Evolutionary conservation across 2,888 invertebrate species (phyloP).

Genomic region (Caenorhabditis angaria): DNA sequence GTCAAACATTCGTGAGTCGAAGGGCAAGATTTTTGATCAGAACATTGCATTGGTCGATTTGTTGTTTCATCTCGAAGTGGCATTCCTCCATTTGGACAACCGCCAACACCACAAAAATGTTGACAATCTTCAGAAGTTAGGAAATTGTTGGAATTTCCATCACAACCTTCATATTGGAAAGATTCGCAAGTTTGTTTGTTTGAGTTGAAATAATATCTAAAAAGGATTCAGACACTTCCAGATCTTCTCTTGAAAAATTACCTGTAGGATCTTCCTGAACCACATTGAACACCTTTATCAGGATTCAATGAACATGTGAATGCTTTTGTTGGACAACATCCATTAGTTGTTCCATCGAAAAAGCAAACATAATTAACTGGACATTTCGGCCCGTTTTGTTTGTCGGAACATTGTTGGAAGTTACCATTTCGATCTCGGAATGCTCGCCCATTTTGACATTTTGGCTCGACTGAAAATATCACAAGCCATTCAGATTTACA

Average conservation of each 20-base stretch:
- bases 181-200: slow-evolving; percentile 66
- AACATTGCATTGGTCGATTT: slow-evolving; percentile 60
- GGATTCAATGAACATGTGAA: slow-evolving; percentile 67
- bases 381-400: slow-evolving; percentile 57
- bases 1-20: slow-evolving; percentile 64
- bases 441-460: slow-evolving; percentile 65
- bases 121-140: slow-evolving; percentile 63
- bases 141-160: slow-evolving; percentile 68
- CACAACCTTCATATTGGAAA: slow-evolving; percentile 69
- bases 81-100: slow-evolving; percentile 69
- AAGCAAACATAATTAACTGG: slow-evolving; percentile 66
- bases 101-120: slow-evolving; percentile 68
- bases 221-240: not conserved
- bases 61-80: slow-evolving; percentile 60
- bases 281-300: slow-evolving; percentile 66
- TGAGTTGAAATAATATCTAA: slow-evolving; percentile 65
- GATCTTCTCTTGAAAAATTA: slow-evolving; percentile 26
- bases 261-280: slow-evolving; percentile 52
- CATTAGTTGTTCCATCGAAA: slow-evolving; percentile 62
- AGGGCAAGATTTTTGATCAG: slow-evolving; percentile 52
- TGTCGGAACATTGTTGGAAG: slow-evolving; percentile 62
- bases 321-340: slow-evolving; percentile 67
- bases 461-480: slow-evolving; percentile 61
- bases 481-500: not conserved
- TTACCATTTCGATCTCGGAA: slow-evolving; percentile 63